Percentiles rank a stretch among this genome's conserved stretches.
Evolutionary conservation across 2,797 vertebrate genomes (phyloP).

Genomic region (Smutsia temminckii): DNA sequence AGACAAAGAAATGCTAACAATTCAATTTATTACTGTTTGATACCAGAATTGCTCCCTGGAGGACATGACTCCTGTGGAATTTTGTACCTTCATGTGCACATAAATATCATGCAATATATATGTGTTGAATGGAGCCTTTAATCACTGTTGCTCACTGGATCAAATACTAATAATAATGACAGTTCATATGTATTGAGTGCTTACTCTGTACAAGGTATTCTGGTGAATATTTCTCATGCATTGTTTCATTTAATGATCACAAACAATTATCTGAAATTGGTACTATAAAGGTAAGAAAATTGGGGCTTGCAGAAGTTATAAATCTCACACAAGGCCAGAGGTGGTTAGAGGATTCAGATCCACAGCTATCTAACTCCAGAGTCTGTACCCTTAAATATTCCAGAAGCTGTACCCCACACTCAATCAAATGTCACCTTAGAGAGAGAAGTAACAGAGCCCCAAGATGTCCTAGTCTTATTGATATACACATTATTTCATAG

Average conservation of each 20-base stretch:
- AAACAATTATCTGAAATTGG: neutral
- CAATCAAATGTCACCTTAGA: neutral
- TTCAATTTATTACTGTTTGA: neutral
- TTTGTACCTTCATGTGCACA: neutral
- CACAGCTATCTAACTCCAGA: neutral
- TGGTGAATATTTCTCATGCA: neutral
- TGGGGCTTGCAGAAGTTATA: neutral
- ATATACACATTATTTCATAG: neutral
- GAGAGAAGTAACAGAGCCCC: neutral
- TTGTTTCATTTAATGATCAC: neutral
- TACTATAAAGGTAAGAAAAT: neutral
- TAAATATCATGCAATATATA: neutral
- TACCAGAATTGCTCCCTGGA: neutral
- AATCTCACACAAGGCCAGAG: neutral
- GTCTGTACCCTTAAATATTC: neutral
- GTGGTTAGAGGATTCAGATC: neutral
- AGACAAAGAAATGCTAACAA: neutral
- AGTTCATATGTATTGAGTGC: neutral
- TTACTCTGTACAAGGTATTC: neutral
- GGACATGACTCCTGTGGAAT: neutral
- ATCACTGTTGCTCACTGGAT: neutral
- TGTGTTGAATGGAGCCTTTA: neutral
- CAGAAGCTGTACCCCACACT: neutral
- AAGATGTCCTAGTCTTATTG: neutral
- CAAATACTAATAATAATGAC: neutral